Conservation (phyloP, 2,888 invertebrate genomes). For the Brachycybe producta region DNA sequence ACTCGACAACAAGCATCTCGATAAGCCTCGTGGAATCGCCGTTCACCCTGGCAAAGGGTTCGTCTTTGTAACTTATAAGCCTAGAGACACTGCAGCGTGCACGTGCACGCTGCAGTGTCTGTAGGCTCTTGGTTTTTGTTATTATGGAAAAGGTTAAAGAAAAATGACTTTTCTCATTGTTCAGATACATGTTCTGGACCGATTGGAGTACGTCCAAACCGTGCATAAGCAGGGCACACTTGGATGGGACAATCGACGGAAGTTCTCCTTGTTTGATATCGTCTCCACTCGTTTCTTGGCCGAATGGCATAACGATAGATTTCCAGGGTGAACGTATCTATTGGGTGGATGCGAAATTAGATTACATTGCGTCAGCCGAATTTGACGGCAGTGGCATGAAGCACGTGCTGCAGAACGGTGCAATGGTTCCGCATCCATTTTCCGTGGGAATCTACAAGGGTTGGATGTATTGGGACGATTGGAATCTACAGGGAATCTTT, state of each 20-base stretch:
- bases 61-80: slow-evolving; percentile 20
- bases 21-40: slow-evolving; percentile 65
- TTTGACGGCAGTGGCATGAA: slow-evolving; percentile 53
- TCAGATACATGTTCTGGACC: slow-evolving; percentile 62
- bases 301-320: slow-evolving; percentile 76
- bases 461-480: slow-evolving; percentile 80
- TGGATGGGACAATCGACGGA: slow-evolving; percentile 64
- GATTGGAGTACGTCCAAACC: slow-evolving; percentile 72
- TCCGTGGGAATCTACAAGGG: slow-evolving; percentile 74
- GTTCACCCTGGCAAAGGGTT: slow-evolving; percentile 65
- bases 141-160: background rate
- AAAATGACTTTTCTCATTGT: slow-evolving; percentile 10
- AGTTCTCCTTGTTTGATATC: slow-evolving; percentile 26
- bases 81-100: background rate
- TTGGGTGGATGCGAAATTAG: slow-evolving; percentile 73
- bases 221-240: slow-evolving; percentile 60
- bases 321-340: slow-evolving; percentile 65
- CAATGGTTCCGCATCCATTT: slow-evolving; percentile 54
- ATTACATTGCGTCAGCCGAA: slow-evolving; percentile 65
- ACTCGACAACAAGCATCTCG: slow-evolving; percentile 49
- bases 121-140: slow-evolving; percentile 8
- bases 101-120: background rate
- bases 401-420: slow-evolving; percentile 49
- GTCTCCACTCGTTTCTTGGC: slow-evolving; percentile 59
- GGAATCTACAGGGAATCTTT: slow-evolving; percentile 60